Percentiles rank a stretch among this genome's conserved stretches.
phyloP scores from a whole-genome alignment of 1,140 invertebrate genomes.

The Sycophaga agraensis region DNA sequence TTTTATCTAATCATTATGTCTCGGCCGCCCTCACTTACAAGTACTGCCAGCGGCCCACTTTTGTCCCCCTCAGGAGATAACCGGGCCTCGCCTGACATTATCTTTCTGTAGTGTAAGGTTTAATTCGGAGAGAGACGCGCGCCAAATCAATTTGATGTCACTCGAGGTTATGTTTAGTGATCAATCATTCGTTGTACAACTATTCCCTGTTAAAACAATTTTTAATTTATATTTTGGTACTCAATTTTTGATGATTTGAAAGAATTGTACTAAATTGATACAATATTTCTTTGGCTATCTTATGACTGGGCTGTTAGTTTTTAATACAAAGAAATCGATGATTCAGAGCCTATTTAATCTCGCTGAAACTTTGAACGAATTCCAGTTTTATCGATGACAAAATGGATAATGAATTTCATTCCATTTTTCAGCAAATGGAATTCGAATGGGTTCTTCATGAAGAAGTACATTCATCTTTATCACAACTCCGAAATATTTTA shows the following conservation, averaged over 20 bases:
- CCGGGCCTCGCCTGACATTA: conserved; percentile 36
- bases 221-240: too few relatives aligned
- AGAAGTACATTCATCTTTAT: conserved; percentile 84
- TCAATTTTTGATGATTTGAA: too few relatives aligned
- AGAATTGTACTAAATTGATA: too few relatives aligned
- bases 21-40: not conserved
- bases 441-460: conserved; percentile 90
- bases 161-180: conserved; percentile 36
- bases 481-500: conserved; percentile 79
- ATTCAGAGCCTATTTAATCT: too few relatives aligned
- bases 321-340: too few relatives aligned
- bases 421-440: conserved; percentile 79
- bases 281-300: too few relatives aligned
- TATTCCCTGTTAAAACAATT: too few relatives aligned
- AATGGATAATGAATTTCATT: not conserved
- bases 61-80: conserved; percentile 38
- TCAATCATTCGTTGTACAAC: too few relatives aligned
- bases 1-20: conserved; percentile 51
- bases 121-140: not conserved
- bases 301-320: too few relatives aligned
- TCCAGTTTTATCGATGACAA: too few relatives aligned
- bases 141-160: conserved; percentile 12
- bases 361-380: too few relatives aligned
- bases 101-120: not conserved
- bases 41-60: not conserved